Base-by-base conservation (phyloP, 92 coral and sea anemone genomes). In the Porites evermanni region DNA sequence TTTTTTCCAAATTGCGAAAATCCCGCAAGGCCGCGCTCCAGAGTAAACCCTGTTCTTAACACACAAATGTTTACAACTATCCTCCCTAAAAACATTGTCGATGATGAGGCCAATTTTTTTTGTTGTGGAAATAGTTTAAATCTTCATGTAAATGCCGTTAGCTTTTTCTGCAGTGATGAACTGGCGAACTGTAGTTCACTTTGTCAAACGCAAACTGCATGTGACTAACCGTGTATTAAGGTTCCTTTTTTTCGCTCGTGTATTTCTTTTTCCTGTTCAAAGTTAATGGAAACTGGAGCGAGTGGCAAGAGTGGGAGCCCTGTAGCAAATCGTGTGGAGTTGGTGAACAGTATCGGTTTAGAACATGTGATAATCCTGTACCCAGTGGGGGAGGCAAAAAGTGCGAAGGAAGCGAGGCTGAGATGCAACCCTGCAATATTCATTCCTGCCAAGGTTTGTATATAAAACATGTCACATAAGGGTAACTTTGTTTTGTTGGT, bases 231-330 rank as follows among this genome's bases (percentile, higher is more conserved):
- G 59, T 9, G 59, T 54, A 54, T 54, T 54, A 54, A 54, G 9
- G 9, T 54, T 54, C n/a, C n/a, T 12, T 12, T 54, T 12, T 1
- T 54, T 54, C 59, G 2, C 59, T 2, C 59, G 6, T 72, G 7
- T 10, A 10, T 8, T 26, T 72, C 63, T 52, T 32, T 16, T 7
- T 11, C 69, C 18, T 70, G 61, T 7, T 70, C 53, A 16, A 32
- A 94, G 97, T 94, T 47, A 88, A 89, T 61, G 97, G 95, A 20
- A 70, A 54, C 23, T 94, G 97, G 97, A 84, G 95, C 50, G 86
- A 68, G 13, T 94, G 95, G 95, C 93, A 87, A 65, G 82, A 87
- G 47, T 94, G 97, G 97, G 63, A 75, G 1, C 68, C 81, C 38
- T 94, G 97, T 58, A 89, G 93, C 24, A 88, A 77, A 32, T 69